Conservation (phyloP, 1,140 invertebrate genomes). For the Platorchestia sp. region DNA sequence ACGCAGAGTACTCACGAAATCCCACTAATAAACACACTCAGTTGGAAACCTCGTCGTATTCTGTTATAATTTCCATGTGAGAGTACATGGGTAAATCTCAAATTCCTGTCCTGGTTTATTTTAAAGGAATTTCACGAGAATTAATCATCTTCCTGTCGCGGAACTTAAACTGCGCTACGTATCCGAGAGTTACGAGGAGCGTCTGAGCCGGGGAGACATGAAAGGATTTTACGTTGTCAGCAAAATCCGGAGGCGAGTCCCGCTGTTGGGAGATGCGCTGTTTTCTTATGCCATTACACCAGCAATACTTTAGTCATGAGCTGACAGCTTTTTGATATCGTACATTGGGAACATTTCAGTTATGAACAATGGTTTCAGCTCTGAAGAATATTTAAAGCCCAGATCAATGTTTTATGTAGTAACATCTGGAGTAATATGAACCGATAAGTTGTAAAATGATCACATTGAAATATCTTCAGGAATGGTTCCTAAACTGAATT, state of each 20-base stretch:
- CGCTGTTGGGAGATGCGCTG: not conserved
- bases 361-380: not conserved
- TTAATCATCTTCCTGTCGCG: not conserved
- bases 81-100: not conserved
- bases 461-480: too few species aligned
- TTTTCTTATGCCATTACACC: not conserved
- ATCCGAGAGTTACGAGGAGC: not conserved
- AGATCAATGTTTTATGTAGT: too few species aligned
- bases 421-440: too few species aligned
- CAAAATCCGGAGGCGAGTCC: not conserved
- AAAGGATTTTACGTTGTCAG: slow-evolving; percentile 7
- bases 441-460: too few species aligned
- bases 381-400: too few species aligned
- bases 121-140: not conserved
- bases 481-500: not conserved
- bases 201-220: not conserved
- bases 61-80: not conserved
- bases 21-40: not conserved
- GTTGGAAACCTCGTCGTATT: not conserved
- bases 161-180: not conserved
- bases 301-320: not conserved
- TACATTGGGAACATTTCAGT: too few species aligned
- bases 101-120: not conserved
- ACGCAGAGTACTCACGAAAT: not conserved
- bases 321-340: not conserved